Base-by-base conservation (phyloP, 1,140 invertebrate genomes). In the Drosophila hydei region DNA sequence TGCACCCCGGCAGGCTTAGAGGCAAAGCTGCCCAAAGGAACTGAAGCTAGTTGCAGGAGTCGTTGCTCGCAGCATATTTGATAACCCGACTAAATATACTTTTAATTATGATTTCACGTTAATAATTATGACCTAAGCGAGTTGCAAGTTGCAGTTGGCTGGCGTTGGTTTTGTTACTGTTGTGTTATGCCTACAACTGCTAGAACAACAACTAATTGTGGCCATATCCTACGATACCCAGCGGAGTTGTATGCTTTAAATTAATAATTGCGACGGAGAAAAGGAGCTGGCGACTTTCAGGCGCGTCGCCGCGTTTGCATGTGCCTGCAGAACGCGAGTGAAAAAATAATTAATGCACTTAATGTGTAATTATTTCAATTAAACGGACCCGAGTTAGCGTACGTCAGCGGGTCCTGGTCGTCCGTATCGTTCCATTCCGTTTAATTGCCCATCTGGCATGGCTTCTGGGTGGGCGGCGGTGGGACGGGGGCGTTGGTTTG, bases 361-460 rank as follows among this genome's bases (percentile, higher is more conserved):
- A 90, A 90, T 90, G 81, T 90, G 72, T 90, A 90, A 90, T 90
- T 90, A 90, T 90, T 90, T 90, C 87, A 90, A 90, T 90, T 90
- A 90, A 89, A 77, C 60, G 38, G 18, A 14, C 30, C 18, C 30
- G 30, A 65, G 33, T 25, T 19, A 60, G 33, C 59, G 36, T 65
- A 43, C 67, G 30, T 72, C 30, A 36, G 19, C 25, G 50, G 33
- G 60, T 71, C 60, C 27, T 50, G 50, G 48, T 6, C 30, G 30
- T 38, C 19, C 30, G 56, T 75, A 62, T 45, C 52, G 61, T 71
- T 43, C 19, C 5, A 47, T 25, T 56, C 33, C 36, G 48, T 48
- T 59, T 76, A 76, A 75, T 80, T 76, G 78, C 38, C 65, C 47
- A 59, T 33, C 43, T 25, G 21, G 59, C n/a, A 9, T 19, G 43